Evolutionary conservation across 2,113 vertebrate species (phyloP), one percentile per base, ranked within the genome.

Genomic region (Stercorarius parasiticus): DNA sequence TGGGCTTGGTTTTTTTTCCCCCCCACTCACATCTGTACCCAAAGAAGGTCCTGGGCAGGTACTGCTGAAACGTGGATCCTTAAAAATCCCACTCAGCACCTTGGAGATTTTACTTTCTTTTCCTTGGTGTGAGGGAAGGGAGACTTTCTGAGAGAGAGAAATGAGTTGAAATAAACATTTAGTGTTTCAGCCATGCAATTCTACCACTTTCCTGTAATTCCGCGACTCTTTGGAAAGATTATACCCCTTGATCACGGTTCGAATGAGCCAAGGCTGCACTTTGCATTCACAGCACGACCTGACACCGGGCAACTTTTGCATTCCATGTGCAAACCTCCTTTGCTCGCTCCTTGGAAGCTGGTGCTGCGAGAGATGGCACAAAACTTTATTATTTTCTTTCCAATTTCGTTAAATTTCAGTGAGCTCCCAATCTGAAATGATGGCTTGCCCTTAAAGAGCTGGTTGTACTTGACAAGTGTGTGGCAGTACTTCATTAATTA

Each of bases 401-500:
- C 67, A 34, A 52, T 95, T 94, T 72, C 2, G 64, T 95, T 97
- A 93, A 76, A 59, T 94, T 93, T 90, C 93, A 77, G 81, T 3
- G 62, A 89, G 86, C 89, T 94, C 59, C 8, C 89, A 93, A 96
- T 97, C 29, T 88, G 85, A 94, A 93, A 74, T 91, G 95, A 95
- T 97, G 87, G 95, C 87, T 85, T 81, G 74, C 97, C 95, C 94
- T 97, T 93, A 96, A 85, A 96, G 87, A 73, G 71, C 87, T 72
- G 84, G 78, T 90, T 71, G 87, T 73, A 43, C 74, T 96, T 97
- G 97, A 97, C 97, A 94, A 95, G 97, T 49, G 84, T 94, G 93
- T 94, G 96, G 95, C 97, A 97, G 94, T 59, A 58, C 94, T 90
- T 97, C 94, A 89, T 97, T 97, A 97, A 97, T 97, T 97, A 95